phyloP scores from a whole-genome alignment of 1,140 invertebrate genomes.

The Nymphalis io region DNA sequence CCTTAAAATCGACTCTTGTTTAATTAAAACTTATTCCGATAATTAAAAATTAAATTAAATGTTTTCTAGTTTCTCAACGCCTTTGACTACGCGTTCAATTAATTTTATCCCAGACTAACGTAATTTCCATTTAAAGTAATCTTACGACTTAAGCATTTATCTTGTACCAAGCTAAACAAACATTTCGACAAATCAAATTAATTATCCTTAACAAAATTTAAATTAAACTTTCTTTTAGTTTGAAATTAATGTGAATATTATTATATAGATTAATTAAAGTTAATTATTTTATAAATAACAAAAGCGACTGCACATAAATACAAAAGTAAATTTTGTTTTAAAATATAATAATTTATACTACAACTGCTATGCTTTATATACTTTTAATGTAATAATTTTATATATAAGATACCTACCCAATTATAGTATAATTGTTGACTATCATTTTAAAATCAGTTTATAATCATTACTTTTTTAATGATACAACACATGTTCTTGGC shows the following conservation, averaged over 20 bases:
- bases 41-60: no score
- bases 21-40: no score
- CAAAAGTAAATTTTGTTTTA: no score
- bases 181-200: neutral
- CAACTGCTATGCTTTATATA: no score
- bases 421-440: neutral
- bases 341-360: no score
- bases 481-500: slow-evolving; percentile 38
- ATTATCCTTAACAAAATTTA: neutral
- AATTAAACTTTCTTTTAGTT: neutral
- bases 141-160: neutral
- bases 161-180: neutral
- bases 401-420: neutral
- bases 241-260: no score
- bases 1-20: no score
- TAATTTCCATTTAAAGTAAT: neutral
- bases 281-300: no score
- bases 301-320: no score
- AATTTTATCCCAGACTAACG: neutral
- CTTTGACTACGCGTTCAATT: neutral
- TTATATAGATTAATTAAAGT: no score
- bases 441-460: slow-evolving; percentile 9
- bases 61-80: no score
- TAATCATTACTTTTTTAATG: neutral
- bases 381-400: neutral